These are phyloP conservation scores for Festucalex cinctus DNA, from an alignment of 2,113 vertebrate species.

Conservation along the genomic window DNA sequence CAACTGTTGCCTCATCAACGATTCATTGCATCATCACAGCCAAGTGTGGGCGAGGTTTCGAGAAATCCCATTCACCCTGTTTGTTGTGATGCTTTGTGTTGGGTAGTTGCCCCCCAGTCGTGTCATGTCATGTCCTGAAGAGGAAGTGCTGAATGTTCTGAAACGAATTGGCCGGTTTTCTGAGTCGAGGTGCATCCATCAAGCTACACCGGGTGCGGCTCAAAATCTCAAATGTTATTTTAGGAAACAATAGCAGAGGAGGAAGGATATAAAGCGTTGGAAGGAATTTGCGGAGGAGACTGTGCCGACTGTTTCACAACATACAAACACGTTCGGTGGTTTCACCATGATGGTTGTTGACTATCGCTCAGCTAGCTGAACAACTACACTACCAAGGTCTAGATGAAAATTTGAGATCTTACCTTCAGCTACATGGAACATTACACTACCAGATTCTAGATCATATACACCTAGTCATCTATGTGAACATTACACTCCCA, in stretches of 20 bases:
- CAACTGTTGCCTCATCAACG: background rate
- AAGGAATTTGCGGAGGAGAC: constrained; percentile 53
- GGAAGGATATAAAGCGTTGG: constrained; percentile 19
- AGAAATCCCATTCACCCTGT: background rate
- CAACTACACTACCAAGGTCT: background rate
- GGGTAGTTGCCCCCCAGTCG: background rate
- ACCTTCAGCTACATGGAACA: background rate
- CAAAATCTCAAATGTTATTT: constrained; percentile 19
- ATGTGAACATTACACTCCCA: background rate
- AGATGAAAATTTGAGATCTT: background rate
- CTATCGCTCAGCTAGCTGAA: background rate
- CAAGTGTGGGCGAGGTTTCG: background rate
- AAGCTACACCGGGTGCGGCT: background rate
- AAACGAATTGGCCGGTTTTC: background rate
- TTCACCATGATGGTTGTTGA: background rate
- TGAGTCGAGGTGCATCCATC: background rate
- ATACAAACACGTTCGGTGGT: constrained; percentile 38
- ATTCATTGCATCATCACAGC: background rate
- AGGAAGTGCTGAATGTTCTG: background rate
- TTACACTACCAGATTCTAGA: background rate
- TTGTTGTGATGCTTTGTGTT: background rate
- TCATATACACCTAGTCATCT: too few relatives aligned
- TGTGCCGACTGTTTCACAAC: constrained; percentile 5
- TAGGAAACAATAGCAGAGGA: constrained; percentile 26
- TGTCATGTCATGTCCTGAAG: background rate